Evolutionary conservation across 2,797 vertebrate genomes (phyloP), one percentile per base, ranked within the genome.

Genomic region (Parambassis ranga): DNA sequence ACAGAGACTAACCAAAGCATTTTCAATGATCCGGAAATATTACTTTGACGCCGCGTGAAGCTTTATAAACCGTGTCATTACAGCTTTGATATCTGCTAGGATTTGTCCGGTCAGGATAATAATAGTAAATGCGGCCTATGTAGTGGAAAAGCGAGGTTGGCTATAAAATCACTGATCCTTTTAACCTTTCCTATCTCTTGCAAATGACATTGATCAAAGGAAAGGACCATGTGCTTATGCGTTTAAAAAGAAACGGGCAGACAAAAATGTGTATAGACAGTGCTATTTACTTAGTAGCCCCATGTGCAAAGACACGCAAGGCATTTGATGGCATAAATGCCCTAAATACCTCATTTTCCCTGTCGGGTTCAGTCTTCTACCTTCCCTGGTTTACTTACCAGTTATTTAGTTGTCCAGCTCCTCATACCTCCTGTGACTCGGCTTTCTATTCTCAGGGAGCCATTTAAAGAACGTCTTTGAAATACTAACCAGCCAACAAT

Each of bases 251-350:
- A 62, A 86, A 81, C 65, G 38, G 48, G 75, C 66, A 39, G 74
- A 81, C 82, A 77, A 23, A 80, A 77, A 91, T 89, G 24, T 51
- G 87, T 75, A 70, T 76, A 65, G 89, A 89, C 89, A 86, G 76
- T 80, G 57, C 76, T 86, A 85, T 91, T 91, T 90, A 85, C 79
- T 78, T 61, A 75, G 84, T 79, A 64, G 70, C 19, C 58, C 56
- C 63, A 51, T 13, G 66, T 60, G 44, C 46, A 43, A 60, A 63
- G 71, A 75, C 60, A 52, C 51, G 48, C 28, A 65, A 71, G 43
- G 57, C 44, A 60, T 84, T 80, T 74, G 41, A 47, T 56, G 27
- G 71, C 57, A 41, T 65, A 79, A 71, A 39, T 62, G 44, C 53
- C 30, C 56, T 36, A 66, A 65, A 81, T 70, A 33, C 69, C 50